Evolutionary conservation across 2,797 vertebrate species (phyloP).

Genomic region (Spea hammondii): DNA sequence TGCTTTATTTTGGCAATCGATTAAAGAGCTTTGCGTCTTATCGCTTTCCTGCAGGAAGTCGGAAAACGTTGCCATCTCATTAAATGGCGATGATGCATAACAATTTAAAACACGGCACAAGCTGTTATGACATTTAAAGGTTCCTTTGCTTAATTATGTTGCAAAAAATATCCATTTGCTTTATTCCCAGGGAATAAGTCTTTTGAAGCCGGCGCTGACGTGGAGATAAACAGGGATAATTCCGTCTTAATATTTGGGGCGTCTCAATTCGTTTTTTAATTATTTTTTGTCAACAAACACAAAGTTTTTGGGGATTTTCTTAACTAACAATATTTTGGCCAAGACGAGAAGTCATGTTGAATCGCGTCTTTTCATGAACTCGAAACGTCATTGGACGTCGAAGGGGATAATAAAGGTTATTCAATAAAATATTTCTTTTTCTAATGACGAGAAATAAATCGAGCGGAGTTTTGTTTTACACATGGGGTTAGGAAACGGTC

Average conservation of each 20-base stretch:
- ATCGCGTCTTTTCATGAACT: no score
- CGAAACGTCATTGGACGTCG: slow-evolving; percentile 64
- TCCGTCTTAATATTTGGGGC: slow-evolving; percentile 56
- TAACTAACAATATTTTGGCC: no score
- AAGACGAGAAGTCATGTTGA: no score
- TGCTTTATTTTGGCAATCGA: slow-evolving; percentile 99
- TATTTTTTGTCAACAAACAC: no score
- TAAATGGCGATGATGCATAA: slow-evolving; percentile 99
- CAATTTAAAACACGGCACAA: slow-evolving; percentile 99
- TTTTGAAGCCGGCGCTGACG: slow-evolving; percentile 99
- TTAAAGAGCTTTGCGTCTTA: slow-evolving; percentile 99
- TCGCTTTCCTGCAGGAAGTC: slow-evolving; percentile 95
- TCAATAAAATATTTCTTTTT: no score
- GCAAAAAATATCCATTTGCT: slow-evolving; percentile 96
- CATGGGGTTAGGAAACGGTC: no score
- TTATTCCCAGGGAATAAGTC: slow-evolving; percentile 98
- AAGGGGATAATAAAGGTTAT: slow-evolving; percentile 33
- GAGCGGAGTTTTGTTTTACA: no score
- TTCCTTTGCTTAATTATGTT: slow-evolving; percentile 99
- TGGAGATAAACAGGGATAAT: slow-evolving; percentile 82
- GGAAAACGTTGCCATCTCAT: slow-evolving; percentile 99
- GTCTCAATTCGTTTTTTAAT: no score
- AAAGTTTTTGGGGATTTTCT: no score
- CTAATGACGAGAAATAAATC: no score
- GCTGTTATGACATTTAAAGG: slow-evolving; percentile 99